These are phyloP conservation scores for Stegastes partitus DNA, from an alignment of 2,113 vertebrate genomes.

Conservation along the genomic window DNA sequence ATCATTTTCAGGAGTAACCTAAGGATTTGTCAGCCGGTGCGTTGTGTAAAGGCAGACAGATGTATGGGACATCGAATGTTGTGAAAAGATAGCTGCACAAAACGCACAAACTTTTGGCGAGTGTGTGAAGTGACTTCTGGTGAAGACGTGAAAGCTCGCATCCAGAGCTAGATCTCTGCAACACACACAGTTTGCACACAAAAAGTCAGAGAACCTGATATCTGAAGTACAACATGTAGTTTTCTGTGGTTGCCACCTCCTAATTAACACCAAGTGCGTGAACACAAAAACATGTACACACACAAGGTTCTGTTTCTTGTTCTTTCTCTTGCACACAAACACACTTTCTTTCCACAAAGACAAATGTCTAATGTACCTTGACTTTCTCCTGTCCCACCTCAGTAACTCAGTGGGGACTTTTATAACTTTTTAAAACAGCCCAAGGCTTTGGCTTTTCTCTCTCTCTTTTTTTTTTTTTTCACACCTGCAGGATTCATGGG, in stretches of 20 bases:
- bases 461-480: conserved; percentile 35
- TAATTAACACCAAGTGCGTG: conserved; percentile 12
- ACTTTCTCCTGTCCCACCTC: conserved; percentile 59
- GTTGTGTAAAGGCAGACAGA: conserved; percentile 11
- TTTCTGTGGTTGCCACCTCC: conserved; percentile 22
- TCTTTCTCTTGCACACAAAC: conserved; percentile 28
- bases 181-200: not conserved
- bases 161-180: not conserved
- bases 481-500: conserved; percentile 60
- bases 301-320: conserved; percentile 2
- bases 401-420: conserved; percentile 60
- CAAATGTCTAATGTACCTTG: conserved; percentile 68
- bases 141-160: not conserved
- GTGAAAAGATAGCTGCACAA: conserved; percentile 2
- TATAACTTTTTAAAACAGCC: conserved; percentile 68
- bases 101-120: not conserved
- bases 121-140: not conserved
- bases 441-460: conserved; percentile 53
- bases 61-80: not conserved
- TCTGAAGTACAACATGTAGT: conserved; percentile 35
- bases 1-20: conserved; percentile 54
- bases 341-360: conserved; percentile 57
- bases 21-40: conserved; percentile 58
- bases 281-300: not conserved
- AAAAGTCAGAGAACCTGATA: conserved; percentile 10